A percentile compares a stretch with the other conserved stretches of the same genome.
Evolutionary conservation across 2,888 invertebrate genomes (phyloP).

Genomic region (Trissonchulus sp.): DNA sequence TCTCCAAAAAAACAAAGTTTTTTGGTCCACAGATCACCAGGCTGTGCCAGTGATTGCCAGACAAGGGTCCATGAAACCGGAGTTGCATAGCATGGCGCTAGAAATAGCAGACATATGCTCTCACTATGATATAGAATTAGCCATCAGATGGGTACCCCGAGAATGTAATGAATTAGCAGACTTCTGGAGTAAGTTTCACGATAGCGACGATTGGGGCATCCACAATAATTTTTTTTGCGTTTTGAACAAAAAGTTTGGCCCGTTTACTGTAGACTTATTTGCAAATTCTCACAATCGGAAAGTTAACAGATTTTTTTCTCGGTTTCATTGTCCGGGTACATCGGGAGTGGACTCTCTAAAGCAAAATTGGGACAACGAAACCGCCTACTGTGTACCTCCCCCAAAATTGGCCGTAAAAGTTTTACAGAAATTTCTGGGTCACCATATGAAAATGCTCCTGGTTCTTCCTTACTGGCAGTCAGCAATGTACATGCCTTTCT

Average conservation of each 20-base stretch:
- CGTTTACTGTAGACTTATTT: background rate
- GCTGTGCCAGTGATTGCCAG: no score
- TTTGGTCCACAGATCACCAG: no score
- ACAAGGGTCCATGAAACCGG: background rate
- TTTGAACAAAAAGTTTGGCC: constrained; percentile 1
- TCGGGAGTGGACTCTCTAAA: background rate
- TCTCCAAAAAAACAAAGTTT: no score
- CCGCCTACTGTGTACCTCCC: no score
- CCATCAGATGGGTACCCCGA: background rate
- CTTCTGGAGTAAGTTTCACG: background rate
- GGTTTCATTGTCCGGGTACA: background rate
- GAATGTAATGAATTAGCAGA: background rate
- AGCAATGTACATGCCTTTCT: no score
- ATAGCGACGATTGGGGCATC: background rate
- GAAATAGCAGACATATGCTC: background rate
- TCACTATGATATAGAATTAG: background rate
- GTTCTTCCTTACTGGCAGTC: no score
- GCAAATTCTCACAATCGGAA: background rate
- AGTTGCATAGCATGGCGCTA: background rate
- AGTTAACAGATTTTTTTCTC: background rate
- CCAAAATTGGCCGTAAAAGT: no score
- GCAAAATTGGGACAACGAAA: no score
- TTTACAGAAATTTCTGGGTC: no score
- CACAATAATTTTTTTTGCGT: background rate
- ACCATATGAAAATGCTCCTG: no score